phyloP scores from a whole-genome alignment of 2,797 vertebrate species.

The Odontamblyopus lacepedii region DNA sequence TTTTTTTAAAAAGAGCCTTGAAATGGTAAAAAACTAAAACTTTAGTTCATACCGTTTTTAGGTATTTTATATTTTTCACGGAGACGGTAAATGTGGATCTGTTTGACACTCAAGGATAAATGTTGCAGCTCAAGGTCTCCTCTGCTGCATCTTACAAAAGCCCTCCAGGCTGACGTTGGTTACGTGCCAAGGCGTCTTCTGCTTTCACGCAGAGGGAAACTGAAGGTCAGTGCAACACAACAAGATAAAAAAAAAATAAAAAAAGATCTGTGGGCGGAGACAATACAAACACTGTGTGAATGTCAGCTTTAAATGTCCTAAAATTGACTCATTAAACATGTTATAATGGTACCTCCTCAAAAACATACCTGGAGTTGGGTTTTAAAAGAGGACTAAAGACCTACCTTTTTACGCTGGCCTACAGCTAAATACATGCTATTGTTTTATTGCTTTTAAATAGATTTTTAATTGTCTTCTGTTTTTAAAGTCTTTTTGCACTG shows the following conservation, averaged over 20 bases:
- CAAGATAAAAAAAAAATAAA: neutral
- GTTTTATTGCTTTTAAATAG: too few relatives aligned
- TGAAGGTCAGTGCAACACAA: slow-evolving; percentile 47
- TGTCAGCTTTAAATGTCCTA: too few relatives aligned
- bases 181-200: slow-evolving; percentile 33
- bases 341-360: too few relatives aligned
- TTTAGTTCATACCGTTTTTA: neutral
- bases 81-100: slow-evolving; percentile 37
- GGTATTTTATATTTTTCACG: neutral
- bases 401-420: too few relatives aligned
- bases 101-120: slow-evolving; percentile 50
- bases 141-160: slow-evolving; percentile 22
- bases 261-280: slow-evolving; percentile 33
- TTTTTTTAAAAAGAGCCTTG: neutral
- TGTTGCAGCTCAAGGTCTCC: slow-evolving; percentile 59
- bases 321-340: too few relatives aligned
- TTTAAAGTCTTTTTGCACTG: too few relatives aligned
- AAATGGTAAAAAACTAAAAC: neutral
- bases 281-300: slow-evolving; percentile 22
- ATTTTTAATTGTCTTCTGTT: too few relatives aligned
- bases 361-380: too few relatives aligned
- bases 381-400: too few relatives aligned
- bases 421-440: too few relatives aligned
- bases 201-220: slow-evolving; percentile 33
- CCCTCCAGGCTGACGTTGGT: slow-evolving; percentile 50